Conservation (phyloP, 2,888 invertebrate species). For the Tenthredo mesomela region DNA sequence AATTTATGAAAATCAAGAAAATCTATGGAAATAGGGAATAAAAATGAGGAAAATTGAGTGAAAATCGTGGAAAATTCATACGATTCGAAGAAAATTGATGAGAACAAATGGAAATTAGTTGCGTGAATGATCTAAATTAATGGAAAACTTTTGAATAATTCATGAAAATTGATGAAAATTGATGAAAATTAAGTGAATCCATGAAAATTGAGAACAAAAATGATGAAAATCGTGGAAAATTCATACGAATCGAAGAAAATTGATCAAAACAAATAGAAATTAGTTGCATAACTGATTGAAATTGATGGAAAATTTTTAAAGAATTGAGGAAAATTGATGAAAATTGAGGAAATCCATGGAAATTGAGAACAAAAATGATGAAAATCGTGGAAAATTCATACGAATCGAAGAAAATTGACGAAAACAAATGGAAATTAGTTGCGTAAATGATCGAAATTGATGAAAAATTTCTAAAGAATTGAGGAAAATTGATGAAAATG, state of each 20-base stretch:
- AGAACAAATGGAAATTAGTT: too few species aligned
- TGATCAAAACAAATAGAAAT: not conserved
- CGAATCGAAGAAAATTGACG: not conserved
- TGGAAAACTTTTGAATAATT: too few species aligned
- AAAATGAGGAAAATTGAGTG: not conserved
- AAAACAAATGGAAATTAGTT: not conserved
- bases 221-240: not conserved
- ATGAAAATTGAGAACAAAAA: too few species aligned
- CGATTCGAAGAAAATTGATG: too few species aligned
- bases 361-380: not conserved
- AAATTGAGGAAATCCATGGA: not conserved
- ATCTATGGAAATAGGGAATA: too few species aligned
- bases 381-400: not conserved
- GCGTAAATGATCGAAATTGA: too few species aligned
- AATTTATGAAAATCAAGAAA: not conserved
- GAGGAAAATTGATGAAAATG: not conserved
- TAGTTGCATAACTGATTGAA: not conserved
- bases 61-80: not conserved
- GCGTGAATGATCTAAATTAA: too few species aligned
- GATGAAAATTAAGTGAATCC: too few species aligned
- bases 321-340: not conserved
- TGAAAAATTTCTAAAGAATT: not conserved
- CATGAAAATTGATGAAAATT: not conserved
- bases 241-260: not conserved
- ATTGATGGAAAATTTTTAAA: not conserved